Evolutionary conservation across 2,113 vertebrate species (phyloP), one percentile per base, ranked within the genome.

Genomic region (Galemys pyrenaicus): DNA sequence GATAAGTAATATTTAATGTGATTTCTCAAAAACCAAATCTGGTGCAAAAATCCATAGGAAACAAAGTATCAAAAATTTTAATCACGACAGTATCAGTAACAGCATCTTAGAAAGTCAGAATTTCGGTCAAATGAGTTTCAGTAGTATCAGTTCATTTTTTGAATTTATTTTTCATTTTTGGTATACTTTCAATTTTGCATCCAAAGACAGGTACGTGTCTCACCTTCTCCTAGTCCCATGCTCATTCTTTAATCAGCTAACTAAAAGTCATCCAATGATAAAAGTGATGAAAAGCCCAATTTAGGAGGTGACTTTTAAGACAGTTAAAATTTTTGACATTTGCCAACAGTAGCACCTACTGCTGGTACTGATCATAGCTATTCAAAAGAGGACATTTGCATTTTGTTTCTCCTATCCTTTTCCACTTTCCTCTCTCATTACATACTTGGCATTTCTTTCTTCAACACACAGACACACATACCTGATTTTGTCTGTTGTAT

Each of bases 31-130:
- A 81, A n/a, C 0, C 26, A 87, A 56, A 87, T 73, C 8, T 37
- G n/a, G 83, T 64, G 9, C 6, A 64, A 87, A 91, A 82, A 35
- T 39, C 1, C 26, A 49, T 20, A 1, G 32, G 44, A 78, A 87
- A 94, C 28, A 93, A 77, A 87, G 78, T 65, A 22, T 32, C 7
- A 71, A 51, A 11, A 77, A 35, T 95, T 70, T 39, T n/a, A 78
- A 58, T 74, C 22, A 78, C 46, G 39, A 39, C 37, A 65, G 28
- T 37, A 26, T 92, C 32, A 89, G 15, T 35, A 54, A 68, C 19
- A 56, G 19, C 64, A 37, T 8, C 41, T 28, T 7, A 0, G 1
- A 35, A 28, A 86, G 3, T 44, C n/a, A 82, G 37, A 64, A 9
- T 1, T 30, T 35, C 11, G 65, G 32, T 5, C 35, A 78, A 78